Evolutionary conservation across 2,797 vertebrate genomes (phyloP).

Genomic region (Heterohyrax brucei): DNA sequence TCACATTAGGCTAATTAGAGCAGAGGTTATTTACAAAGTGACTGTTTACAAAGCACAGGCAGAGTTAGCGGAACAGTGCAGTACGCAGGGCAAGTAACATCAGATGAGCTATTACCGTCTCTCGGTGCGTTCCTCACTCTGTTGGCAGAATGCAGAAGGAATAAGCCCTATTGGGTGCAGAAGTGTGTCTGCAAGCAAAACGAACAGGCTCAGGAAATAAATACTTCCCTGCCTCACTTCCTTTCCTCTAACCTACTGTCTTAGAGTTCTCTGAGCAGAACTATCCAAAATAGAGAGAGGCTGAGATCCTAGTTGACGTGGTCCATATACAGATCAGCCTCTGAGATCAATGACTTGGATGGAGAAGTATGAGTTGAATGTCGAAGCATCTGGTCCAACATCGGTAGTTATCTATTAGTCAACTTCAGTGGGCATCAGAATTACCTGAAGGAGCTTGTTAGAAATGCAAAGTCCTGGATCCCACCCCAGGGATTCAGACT

Average conservation of each 20-base stretch:
- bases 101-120: not conserved
- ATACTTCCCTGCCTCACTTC: not conserved
- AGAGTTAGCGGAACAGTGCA: not conserved
- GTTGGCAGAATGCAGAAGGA: not conserved
- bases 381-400: not conserved
- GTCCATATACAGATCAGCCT: not conserved
- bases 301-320: not conserved
- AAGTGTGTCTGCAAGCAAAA: not conserved
- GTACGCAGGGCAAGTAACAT: not conserved
- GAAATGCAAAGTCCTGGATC: not conserved
- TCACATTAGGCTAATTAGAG: not conserved
- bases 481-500: not conserved
- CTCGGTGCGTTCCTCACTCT: not conserved
- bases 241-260: not conserved
- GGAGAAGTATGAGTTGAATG: not conserved
- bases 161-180: not conserved
- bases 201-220: constrained; percentile 3
- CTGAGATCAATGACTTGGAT: not conserved
- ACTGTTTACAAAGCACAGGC: not conserved
- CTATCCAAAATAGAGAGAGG: constrained; percentile 16
- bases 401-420: not conserved
- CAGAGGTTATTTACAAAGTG: not conserved
- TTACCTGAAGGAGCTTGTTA: not conserved
- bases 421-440: not conserved
- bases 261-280: not conserved